Base-by-base conservation (phyloP, 2,888 invertebrate genomes). In the Anoplius nigerrimus region DNA sequence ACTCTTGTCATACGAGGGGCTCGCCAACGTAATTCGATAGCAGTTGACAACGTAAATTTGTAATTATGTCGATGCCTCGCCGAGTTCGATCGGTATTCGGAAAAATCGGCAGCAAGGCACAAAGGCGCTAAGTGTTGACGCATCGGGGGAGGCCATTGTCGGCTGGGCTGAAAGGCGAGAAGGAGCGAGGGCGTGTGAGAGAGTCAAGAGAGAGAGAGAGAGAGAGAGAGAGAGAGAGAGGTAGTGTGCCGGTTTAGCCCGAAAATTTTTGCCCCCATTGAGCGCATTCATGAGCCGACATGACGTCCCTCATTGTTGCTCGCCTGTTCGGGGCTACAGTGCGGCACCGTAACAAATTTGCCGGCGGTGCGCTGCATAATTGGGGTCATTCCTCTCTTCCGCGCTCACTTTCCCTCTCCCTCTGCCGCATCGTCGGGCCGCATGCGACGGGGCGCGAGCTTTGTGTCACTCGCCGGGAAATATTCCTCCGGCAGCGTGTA, bases 351-450 rank as follows among this genome's bases (percentile, higher is more conserved):
- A 67, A 75, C 79, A 74, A 79, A 79, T 79, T 79, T 66, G 66
- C 64, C 55, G 66, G 70, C 59, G 68, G 80, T 69, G 67, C 74
- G 79, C 61, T 66, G 71, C 67, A 77, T 81, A 80, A 78, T 80
- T 78, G 72, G 66, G 66, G 67, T 72, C 72, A 69, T 68, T 76
- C 69, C 73, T 71, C 75, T 71, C 71, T 59, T 72, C 67, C 66
- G 20, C 71, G 53, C 34, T 53, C 16, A 2, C 54, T 22, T 20
- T 51, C 56, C 27, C 51, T 62, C 55, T 27, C 62, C 27, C 57
- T 46, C 42, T 65, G 6, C 34, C 34, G 11, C 8, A 5, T 11
- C 34, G 1, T 6, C 34, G 11, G 11, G 34, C 34, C 2, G 34
- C 34, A 34, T n/a, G 11, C 34, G 34, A 34, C 34, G n/a, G 0